Base-by-base conservation (phyloP, 1,140 invertebrate species). In the Neodiprion lecontei region DNA sequence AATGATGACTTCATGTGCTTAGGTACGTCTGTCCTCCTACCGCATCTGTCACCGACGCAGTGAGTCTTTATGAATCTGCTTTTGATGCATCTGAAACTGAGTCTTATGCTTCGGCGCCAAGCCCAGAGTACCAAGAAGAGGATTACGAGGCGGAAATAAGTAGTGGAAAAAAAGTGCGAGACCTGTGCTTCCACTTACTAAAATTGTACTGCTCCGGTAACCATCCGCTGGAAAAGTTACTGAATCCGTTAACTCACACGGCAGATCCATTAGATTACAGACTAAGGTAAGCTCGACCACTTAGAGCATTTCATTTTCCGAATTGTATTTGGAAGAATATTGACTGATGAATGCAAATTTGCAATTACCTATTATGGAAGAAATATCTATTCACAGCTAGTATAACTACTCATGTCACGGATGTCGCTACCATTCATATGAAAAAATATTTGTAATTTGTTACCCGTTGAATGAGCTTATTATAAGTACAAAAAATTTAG, bases 121-220 rank as follows among this genome's bases (percentile, higher is more conserved):
- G 78, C 74, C 86, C 88, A 5, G 83, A 88, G 9, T 90, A 90
- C 74, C 73, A 72, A 14, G 83, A 84, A 7, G 79, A 86, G 21
- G 87, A 86, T 68, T 88, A 82, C 23, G 81, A 85, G 4, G 74
- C 82, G 0, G 86, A 88, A 76, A 68, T 81, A 1, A 82, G 70
- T 40, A 81, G 74, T 47, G 80, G 79, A n/a, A 84, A 85, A 66
- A 74, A 80, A 10, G 79, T 90, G 70, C 90, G 90, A 75, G 96
- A 98, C 86, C 86, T 96, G 0, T 93, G 95, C 72, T 98, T 95
- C 88, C 95, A 97, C 85, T 83, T 98, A 21, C 84, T 98, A 66
- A 91, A 94, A 83, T 87, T 97, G 67, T 96, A 92, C 83, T 90
- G 92, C 71, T 89, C 94, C 78, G 86, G 88, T 72, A 89, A 87